phyloP scores from a whole-genome alignment of 2,797 vertebrate genomes.

The Oceanodroma leucorhoa region DNA sequence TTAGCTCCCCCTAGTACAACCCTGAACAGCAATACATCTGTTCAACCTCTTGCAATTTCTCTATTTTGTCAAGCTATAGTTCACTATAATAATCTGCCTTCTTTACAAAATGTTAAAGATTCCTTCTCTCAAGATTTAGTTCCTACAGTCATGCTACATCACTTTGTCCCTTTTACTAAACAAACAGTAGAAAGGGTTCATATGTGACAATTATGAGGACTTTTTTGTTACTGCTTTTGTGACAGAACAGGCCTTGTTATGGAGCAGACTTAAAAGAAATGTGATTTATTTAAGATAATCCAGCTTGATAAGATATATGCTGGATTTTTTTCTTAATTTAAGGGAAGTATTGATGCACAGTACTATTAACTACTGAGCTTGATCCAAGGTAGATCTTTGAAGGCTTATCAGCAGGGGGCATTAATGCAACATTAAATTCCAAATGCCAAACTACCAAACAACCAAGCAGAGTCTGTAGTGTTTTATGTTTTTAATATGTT shows the following conservation, averaged over 20 bases:
- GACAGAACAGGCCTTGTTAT: background rate
- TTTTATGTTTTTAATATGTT: background rate
- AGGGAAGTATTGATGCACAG: background rate
- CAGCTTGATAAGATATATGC: background rate
- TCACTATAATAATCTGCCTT: background rate
- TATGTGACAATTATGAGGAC: background rate
- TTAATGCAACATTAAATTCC: background rate
- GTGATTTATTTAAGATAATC: background rate
- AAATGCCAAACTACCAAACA: background rate
- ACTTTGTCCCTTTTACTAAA: background rate
- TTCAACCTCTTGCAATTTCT: background rate
- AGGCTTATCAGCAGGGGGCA: conserved; percentile 63
- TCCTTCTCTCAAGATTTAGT: background rate
- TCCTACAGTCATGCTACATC: background rate
- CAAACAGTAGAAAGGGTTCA: background rate
- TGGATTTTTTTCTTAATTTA: background rate
- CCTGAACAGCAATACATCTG: background rate
- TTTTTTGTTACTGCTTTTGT: background rate
- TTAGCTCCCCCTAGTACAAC: background rate
- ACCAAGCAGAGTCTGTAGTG: background rate
- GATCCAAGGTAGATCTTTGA: background rate
- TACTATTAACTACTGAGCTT: background rate
- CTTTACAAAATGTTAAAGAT: background rate
- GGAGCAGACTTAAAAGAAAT: background rate
- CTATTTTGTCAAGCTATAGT: background rate